Percentiles rank a stretch among this genome's conserved stretches.
Conservation (phyloP, 1,140 invertebrate species). For the Diploscapter pachys region DNA sequence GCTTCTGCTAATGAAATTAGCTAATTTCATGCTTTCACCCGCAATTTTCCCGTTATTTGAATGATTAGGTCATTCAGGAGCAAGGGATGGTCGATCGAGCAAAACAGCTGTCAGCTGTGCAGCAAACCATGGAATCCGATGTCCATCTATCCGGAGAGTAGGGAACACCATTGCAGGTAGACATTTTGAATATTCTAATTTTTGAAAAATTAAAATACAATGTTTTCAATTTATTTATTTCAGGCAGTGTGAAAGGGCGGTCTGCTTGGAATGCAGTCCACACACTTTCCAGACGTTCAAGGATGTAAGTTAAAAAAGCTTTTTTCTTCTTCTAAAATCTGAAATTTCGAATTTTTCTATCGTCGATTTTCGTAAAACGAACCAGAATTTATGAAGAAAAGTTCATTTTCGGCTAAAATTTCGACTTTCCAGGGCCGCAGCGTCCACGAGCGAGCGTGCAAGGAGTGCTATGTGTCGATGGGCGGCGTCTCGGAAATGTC, state of each 20-base stretch:
- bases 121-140: slow-evolving; percentile 8
- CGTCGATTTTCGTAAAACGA: slow-evolving; percentile 5
- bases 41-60: too few species aligned
- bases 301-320: too few species aligned
- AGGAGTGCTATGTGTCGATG: slow-evolving; percentile 17
- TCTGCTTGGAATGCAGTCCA: neutral
- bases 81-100: slow-evolving; percentile 10
- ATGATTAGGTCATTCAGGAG: too few species aligned
- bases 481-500: too few species aligned
- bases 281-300: too few species aligned
- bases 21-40: too few species aligned
- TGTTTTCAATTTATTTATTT: neutral
- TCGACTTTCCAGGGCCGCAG: neutral
- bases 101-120: slow-evolving; percentile 3
- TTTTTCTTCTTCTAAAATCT: too few species aligned
- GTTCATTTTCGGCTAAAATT: too few species aligned
- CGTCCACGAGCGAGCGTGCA: slow-evolving; percentile 10
- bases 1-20: too few species aligned
- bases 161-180: slow-evolving; percentile 25
- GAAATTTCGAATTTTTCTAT: slow-evolving; percentile 3
- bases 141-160: slow-evolving; percentile 14
- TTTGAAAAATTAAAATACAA: neutral
- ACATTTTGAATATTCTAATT: neutral
- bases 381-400: neutral
- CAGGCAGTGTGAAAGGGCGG: slow-evolving; percentile 14